Conservation (phyloP, 2,797 vertebrate genomes). For the Heterohyrax brucei region DNA sequence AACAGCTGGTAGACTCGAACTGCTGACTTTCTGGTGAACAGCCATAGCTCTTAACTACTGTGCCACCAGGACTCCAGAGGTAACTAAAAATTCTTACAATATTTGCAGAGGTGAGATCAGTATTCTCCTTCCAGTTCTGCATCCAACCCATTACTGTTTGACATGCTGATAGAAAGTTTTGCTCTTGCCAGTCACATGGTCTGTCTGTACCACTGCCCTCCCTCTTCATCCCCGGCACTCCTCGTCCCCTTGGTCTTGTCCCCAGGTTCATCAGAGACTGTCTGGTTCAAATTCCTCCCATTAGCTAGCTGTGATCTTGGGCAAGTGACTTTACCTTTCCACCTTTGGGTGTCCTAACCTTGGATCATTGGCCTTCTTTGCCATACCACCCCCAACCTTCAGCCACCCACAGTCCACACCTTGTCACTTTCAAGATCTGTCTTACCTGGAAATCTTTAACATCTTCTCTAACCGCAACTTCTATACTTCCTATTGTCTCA, state of each 20-base stretch:
- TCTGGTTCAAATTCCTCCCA: neutral
- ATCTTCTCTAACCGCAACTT: neutral
- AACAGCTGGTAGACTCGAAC: too few species aligned
- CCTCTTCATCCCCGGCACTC: neutral
- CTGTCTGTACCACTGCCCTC: neutral
- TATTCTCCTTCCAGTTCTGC: neutral
- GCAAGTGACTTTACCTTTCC: neutral
- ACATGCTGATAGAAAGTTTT: neutral
- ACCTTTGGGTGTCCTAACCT: neutral
- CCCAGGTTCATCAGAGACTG: neutral
- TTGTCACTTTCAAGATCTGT: slow-evolving; percentile 47
- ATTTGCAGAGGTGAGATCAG: neutral
- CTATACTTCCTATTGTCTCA: neutral
- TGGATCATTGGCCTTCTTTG: neutral
- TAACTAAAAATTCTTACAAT: neutral
- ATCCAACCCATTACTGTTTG: neutral
- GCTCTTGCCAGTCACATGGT: neutral
- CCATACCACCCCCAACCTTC: too few species aligned
- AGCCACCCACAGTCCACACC: neutral
- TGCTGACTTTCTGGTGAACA: too few species aligned
- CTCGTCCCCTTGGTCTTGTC: too few species aligned
- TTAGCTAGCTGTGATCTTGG: neutral
- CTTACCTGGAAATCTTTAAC: slow-evolving; percentile 49
- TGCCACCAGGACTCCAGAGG: neutral
- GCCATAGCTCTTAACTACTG: too few species aligned